Evolutionary conservation across 2,888 invertebrate genomes (phyloP).

Genomic region (Molanna angustata): DNA sequence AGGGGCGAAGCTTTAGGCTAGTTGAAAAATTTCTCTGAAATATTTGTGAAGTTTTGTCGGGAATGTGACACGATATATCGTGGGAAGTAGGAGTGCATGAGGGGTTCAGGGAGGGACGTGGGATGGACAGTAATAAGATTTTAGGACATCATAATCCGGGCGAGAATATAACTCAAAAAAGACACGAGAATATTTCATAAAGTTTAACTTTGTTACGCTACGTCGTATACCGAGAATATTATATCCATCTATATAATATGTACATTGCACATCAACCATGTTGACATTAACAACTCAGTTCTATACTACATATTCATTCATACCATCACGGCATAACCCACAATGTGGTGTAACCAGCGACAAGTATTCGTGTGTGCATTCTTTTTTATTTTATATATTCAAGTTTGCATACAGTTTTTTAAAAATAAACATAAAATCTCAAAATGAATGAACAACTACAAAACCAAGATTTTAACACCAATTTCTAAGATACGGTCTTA

Average conservation of each 20-base stretch:
- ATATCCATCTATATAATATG: background rate
- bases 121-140: conserved; percentile 15
- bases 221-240: background rate
- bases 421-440: too few relatives aligned
- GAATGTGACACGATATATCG: conserved; percentile 26
- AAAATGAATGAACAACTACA: too few relatives aligned
- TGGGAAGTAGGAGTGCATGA: conserved; percentile 24
- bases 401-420: too few relatives aligned
- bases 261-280: background rate
- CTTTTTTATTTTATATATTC: too few relatives aligned
- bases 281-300: background rate
- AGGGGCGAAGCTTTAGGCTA: background rate
- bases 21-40: conserved; percentile 8
- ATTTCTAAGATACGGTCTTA: too few relatives aligned
- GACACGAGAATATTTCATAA: conserved; percentile 28
- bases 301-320: background rate
- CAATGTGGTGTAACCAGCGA: background rate
- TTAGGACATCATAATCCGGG: conserved; percentile 20
- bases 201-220: conserved; percentile 23
- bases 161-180: conserved; percentile 25
- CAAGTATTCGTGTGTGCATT: background rate
- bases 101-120: conserved; percentile 23
- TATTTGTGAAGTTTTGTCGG: conserved; percentile 23
- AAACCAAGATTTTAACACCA: too few relatives aligned
- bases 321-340: background rate